Evolutionary conservation across 2,113 vertebrate genomes (phyloP).

Genomic region (Thunnus thynnus): DNA sequence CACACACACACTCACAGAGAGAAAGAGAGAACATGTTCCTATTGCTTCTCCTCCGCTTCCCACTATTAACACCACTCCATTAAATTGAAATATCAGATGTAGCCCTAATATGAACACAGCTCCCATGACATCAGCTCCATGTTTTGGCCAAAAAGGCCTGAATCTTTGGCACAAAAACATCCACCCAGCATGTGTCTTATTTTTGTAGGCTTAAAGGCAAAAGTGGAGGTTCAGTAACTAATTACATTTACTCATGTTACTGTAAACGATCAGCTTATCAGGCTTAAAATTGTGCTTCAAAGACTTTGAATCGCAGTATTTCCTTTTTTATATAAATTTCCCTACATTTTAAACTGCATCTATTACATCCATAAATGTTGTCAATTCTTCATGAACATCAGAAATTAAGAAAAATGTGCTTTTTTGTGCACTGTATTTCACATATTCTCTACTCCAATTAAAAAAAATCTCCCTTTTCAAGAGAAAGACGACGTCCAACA

Average conservation of each 20-base stretch:
- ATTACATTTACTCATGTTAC: not conserved
- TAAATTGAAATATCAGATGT: constrained; percentile 79
- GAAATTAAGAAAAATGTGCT: not conserved
- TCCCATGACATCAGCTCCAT: constrained; percentile 76
- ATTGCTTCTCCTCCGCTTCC: constrained; percentile 36
- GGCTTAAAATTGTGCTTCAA: not conserved
- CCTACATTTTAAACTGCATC: not conserved
- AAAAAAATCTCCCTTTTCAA: not conserved
- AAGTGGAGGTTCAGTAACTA: not conserved
- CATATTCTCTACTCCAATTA: not conserved
- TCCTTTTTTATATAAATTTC: not conserved
- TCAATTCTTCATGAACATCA: not conserved
- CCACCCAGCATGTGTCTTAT: constrained; percentile 20
- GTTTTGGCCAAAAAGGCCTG: constrained; percentile 64
- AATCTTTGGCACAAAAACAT: constrained; percentile 64
- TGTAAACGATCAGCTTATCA: not conserved
- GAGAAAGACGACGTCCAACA: no score
- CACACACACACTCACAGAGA: no score
- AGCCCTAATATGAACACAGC: constrained; percentile 42
- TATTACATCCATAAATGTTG: not conserved
- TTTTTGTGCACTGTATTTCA: no score
- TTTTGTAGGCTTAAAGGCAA: constrained; percentile 22
- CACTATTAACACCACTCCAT: constrained; percentile 68
- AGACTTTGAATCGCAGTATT: not conserved
- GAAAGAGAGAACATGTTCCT: not conserved